Base-by-base conservation (phyloP, 2,797 vertebrate genomes). In the Thripadectes ignobilis region DNA sequence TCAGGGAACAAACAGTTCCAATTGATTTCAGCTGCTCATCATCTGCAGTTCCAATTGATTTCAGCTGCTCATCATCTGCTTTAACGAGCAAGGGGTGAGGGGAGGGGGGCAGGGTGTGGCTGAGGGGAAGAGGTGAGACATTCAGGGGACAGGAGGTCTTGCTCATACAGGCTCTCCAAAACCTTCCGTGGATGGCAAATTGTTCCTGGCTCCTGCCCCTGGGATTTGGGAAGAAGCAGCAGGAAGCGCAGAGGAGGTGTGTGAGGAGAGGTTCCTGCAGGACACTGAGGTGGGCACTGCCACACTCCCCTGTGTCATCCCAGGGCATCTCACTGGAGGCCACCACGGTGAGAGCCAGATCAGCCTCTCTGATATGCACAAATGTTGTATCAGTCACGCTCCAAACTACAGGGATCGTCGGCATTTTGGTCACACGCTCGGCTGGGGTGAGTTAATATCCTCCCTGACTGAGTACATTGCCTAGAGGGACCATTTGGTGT, bases 241-340 rank as follows among this genome's bases (percentile, higher is more conserved):
- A 55, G 27, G 67, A 32, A 41, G 26, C 0, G 0, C 71, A 32
- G 80, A 48, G 67, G 34, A 73, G 51, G 27, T 4, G 4, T 2
- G 30, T 1, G 9, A 22, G n/a, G 29, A 45, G 32, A 26, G 17
- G 41, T 22, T 71, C 22, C 4, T 3, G 58, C 34, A 7, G 48
- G 2, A 36, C 21, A 5, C 39, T 3, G 51, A 45, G 73, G 7
- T 63, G 72, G 43, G 34, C 2, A 3, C 59, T 49, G 62, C 55
- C 5, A 3, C 14, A 0, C 29, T 85, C 19, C 27, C 10, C 2
- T 5, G 5, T 14, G 39, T 4, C 4, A 0, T 3, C 32, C 27
- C 0, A 0, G 18, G 39, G 13, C 7, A 0, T 74, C 82, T 45
- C 3, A 1, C 26, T 4, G 0, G 1, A 68, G 46, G 26, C 55